Base-by-base conservation (phyloP, 2,113 vertebrate species). In the Tinamus guttatus region DNA sequence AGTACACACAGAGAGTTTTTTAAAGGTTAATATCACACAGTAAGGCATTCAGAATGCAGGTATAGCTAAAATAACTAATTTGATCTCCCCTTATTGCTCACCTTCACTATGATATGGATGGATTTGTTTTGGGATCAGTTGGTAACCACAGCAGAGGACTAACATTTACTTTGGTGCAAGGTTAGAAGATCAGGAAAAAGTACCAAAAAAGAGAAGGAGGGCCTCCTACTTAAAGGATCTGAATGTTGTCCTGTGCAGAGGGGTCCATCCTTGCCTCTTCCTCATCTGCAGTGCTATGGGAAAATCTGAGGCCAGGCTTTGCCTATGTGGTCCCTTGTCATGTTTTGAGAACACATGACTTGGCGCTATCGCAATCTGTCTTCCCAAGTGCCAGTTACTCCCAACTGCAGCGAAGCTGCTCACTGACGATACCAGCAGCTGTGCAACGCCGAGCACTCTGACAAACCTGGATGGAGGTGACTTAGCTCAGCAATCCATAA, bases 341-440 rank as follows among this genome's bases (percentile, higher is more conserved):
- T 36, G 8, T 30, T 89, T 60, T 56, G 60, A n/a, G 60, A 63
- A 17, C 24, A 16, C 74, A 59, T 74, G 45, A 9, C 45, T 75
- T 58, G 60, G 45, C 9, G 6, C 6, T 75, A 41, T 8, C 34
- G 14, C 28, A 51, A 24, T 43, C 60, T 56, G 34, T 28, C 41
- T 52, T 70, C 51, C n/a, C 68, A 59, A 54, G 63, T 18, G 16
- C 67, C 24, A 3, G 19, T 15, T 3, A 25, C 14, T 70, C 19
- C 6, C 1, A 4, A 11, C 10, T 80, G 9, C 6, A 2, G 11
- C 51, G 70, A 45, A 91, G 69, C 69, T 65, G n/a, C 17, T 47
- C 43, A 5, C 24, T 51, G 58, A 47, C 0, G 0, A 9, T 12
- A 22, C 2, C 19, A 0, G 0, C 1, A 19, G 45, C 56, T 74